phyloP scores from a whole-genome alignment of 92 coral and sea anemone species.

The Bergia sp. region DNA sequence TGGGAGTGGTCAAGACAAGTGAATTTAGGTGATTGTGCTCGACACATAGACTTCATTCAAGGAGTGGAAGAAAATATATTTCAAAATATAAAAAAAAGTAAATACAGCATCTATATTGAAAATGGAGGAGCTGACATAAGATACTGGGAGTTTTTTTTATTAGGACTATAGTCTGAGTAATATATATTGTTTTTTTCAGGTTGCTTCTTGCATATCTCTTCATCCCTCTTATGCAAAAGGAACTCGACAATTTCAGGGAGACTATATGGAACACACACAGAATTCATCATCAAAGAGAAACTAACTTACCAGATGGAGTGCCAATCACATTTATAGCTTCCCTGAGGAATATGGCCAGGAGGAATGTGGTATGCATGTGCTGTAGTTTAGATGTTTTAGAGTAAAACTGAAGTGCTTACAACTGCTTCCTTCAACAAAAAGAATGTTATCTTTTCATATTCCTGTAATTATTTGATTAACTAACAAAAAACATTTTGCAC shows the following conservation, averaged over 20 bases:
- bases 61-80: background rate
- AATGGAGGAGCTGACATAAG: background rate
- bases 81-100: background rate
- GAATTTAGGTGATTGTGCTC: background rate
- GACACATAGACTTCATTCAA: background rate
- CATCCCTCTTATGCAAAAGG: constrained; percentile 4
- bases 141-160: no score
- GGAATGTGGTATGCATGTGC: constrained; percentile 7
- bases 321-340: background rate
- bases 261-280: background rate
- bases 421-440: no score
- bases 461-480: no score
- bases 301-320: background rate
- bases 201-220: constrained; percentile 24
- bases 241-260: background rate
- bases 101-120: background rate
- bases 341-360: constrained; percentile 9
- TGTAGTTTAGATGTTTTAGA: no score
- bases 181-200: background rate
- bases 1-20: background rate
- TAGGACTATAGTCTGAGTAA: background rate
- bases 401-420: no score
- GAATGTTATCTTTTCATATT: no score
- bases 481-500: no score
- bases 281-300: background rate